These are phyloP conservation scores for Callithrix jacchus DNA, from an alignment of 2,113 vertebrate genomes.

Conservation along the genomic window DNA sequence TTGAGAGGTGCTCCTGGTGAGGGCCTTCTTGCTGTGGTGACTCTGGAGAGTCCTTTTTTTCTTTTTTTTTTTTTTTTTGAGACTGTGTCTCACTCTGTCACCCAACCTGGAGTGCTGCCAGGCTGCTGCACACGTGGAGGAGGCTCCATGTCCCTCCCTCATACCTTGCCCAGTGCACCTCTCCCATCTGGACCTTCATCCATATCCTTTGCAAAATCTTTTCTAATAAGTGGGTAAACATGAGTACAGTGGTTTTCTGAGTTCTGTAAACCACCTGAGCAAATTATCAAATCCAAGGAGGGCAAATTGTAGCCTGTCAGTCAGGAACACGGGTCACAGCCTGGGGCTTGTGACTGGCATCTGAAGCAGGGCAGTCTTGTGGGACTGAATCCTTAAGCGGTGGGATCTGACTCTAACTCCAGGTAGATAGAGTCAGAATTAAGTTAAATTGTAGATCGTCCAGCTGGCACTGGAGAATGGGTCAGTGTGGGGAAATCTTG, in stretches of 20 bases:
- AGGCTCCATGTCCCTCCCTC: neutral
- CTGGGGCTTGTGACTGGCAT: neutral
- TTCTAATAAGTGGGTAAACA: too few species aligned
- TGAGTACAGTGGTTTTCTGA: neutral
- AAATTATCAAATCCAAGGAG: neutral
- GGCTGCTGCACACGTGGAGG: neutral
- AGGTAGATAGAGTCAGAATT: neutral
- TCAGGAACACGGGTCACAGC: neutral
- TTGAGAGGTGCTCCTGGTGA: too few species aligned
- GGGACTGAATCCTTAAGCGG: neutral
- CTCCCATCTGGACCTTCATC: neutral
- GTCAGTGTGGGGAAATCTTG: neutral
- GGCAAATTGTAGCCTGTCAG: neutral
- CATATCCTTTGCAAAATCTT: neutral
- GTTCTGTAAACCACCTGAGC: neutral
- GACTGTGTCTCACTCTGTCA: too few species aligned
- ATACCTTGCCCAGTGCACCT: neutral
- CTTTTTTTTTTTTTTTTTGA: too few species aligned
- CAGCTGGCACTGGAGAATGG: neutral
- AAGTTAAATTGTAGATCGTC: neutral
- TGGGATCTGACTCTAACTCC: neutral
- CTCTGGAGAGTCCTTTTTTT: too few species aligned
- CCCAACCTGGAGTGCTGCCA: neutral
- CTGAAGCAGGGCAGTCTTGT: too few species aligned
- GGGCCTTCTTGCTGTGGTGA: too few species aligned